Base-by-base conservation (phyloP, 2,888 invertebrate species). In the Pycnomerus fuliginosus region DNA sequence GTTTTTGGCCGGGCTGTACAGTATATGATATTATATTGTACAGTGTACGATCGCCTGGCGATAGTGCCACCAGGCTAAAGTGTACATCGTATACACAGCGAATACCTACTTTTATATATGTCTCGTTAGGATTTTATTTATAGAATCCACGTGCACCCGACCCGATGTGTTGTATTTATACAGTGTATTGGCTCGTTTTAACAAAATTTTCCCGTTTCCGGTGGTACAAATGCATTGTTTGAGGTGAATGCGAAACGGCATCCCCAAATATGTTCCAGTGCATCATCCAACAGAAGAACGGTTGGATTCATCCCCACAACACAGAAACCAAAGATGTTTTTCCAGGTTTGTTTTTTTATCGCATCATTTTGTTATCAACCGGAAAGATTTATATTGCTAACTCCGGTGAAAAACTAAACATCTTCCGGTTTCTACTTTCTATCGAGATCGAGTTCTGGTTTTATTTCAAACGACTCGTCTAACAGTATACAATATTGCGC, bases 211-310 rank as follows among this genome's bases (percentile, higher is more conserved):
- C 31, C 16, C 29, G 20, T 34, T 42, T 38, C 27, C 23, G 13
- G 35, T 37, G 20, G 27, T 42, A 25, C 34, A 16, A n/a, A n/a
- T n/a, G n/a, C n/a, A n/a, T n/a, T n/a, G n/a, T n/a, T n/a, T n/a
- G n/a, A n/a, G n/a, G n/a, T n/a, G n/a, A n/a, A 10, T 24, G n/a
- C 22, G 32, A 39, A 28, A 36, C 46, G 38, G 44, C 36, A 48
- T 37, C 48, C 44, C 45, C 39, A 44, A 56, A 64, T 67, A 87
- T 87, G 87, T 87, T 87, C 75, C 87, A 87, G 77, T 88, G 87
- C 73, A 87, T 87, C 65, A 86, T 86, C 68, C 87, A 86, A 75
- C 87, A 85, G 74, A 80, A 81, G 65, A 83, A 82, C 69, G 85
- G 85, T 68, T 86, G 86, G 85, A 82, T 82, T 65, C 80, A 82